Percentiles rank a stretch among this genome's conserved stretches.
Evolutionary conservation across 2,888 invertebrate genomes (phyloP).

Genomic region (Orchesella flavescens): DNA sequence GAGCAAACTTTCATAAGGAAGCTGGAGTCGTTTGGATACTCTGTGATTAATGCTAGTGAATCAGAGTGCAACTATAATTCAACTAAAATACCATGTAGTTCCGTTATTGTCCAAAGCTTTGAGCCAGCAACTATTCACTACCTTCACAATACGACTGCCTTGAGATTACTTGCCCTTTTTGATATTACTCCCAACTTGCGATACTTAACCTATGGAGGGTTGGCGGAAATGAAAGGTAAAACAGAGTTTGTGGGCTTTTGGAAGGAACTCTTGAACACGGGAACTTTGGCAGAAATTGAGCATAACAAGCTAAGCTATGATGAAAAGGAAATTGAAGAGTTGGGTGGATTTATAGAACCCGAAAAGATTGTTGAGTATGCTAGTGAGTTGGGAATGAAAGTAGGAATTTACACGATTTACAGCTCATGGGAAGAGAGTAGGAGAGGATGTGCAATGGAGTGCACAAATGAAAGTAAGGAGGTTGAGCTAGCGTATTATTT

Average conservation of each 20-base stretch:
- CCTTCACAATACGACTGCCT: constrained; percentile 41
- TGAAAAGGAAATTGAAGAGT: constrained; percentile 37
- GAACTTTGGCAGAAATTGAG: constrained; percentile 37
- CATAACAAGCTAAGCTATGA: constrained; percentile 56
- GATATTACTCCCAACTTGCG: constrained; percentile 40
- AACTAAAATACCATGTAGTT: constrained; percentile 56
- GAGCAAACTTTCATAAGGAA: constrained; percentile 47
- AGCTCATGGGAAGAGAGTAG: constrained; percentile 64
- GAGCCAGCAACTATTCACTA: constrained; percentile 52
- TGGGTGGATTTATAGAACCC: constrained; percentile 68
- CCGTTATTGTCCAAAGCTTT: constrained; percentile 65
- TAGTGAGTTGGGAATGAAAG: constrained; percentile 53
- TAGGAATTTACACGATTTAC: constrained; percentile 69
- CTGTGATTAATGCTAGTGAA: background rate
- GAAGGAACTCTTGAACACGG: constrained; percentile 65
- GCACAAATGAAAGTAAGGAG: constrained; percentile 63
- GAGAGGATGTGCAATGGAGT: constrained; percentile 61
- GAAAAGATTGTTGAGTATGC: constrained; percentile 51
- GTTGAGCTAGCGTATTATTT: constrained; percentile 68
- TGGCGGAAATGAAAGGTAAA: constrained; percentile 39
- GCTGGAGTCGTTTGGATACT: constrained; percentile 54
- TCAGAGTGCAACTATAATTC: constrained; percentile 5
- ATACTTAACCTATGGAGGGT: constrained; percentile 57
- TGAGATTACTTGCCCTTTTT: constrained; percentile 55
- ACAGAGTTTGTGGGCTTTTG: constrained; percentile 56